phyloP scores from a whole-genome alignment of 2,888 invertebrate genomes.

The Bombyx huttoni region DNA sequence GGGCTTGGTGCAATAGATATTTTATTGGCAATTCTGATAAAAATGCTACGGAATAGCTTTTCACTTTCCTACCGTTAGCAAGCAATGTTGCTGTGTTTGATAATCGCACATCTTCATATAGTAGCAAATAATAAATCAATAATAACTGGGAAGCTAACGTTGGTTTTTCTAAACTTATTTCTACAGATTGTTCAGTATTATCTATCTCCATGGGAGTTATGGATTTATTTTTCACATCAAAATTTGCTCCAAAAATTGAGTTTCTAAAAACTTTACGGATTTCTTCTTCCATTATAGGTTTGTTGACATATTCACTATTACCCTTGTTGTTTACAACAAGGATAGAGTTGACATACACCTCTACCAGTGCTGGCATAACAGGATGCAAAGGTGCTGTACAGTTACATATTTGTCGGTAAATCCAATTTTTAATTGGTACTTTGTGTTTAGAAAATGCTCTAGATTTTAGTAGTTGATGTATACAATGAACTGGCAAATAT shows the following conservation, averaged over 20 bases:
- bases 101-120: constrained; percentile 92
- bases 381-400: constrained; percentile 93
- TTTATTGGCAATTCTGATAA: constrained; percentile 93
- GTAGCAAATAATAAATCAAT: constrained; percentile 89
- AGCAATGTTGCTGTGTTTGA: constrained; percentile 78
- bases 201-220: constrained; percentile 72
- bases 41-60: constrained; percentile 89
- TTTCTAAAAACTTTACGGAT: constrained; percentile 87
- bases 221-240: constrained; percentile 71
- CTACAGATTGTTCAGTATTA: constrained; percentile 58
- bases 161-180: constrained; percentile 73
- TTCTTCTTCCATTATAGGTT: constrained; percentile 92
- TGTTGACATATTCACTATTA: constrained; percentile 85
- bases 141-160: constrained; percentile 89
- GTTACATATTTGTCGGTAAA: constrained; percentile 92
- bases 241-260: constrained; percentile 82
- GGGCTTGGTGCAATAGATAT: constrained; percentile 92
- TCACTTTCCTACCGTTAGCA: constrained; percentile 80
- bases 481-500: constrained; percentile 95
- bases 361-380: constrained; percentile 91
- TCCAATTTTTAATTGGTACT: constrained; percentile 97
- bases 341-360: constrained; percentile 95
- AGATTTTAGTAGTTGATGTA: constrained; percentile 94
- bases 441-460: constrained; percentile 96
- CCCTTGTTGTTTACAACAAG: constrained; percentile 79